Evolutionary conservation across 53 echinoderm and acorn worm species (phyloP), one percentile per base, ranked within the genome.

Genomic region (Paracentrotus lividus): DNA sequence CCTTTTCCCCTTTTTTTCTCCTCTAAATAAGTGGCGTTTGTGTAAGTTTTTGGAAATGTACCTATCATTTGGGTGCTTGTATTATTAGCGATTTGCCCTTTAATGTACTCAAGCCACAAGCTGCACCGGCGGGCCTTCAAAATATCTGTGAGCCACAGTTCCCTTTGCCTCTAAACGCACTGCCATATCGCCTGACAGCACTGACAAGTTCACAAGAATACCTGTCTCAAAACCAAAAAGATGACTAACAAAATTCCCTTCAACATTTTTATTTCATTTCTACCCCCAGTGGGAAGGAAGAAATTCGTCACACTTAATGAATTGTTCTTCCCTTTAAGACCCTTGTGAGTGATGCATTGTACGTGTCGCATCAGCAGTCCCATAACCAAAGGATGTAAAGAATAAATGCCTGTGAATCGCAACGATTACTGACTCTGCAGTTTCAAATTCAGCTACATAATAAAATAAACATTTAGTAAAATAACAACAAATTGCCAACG

Each of bases 251-350:
- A 91, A 90, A 91, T 91, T 91, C 91, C 67, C 49, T 68, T 72
- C 72, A 91, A 54, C 72, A 91, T 75, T 72, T 69, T 51, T 53
- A 49, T 81, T 81, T 33, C 91, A 91, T 75, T 91, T 21, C 75
- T 49, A 68, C 1, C 49, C 54, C 40, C 21, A 24, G 42, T 21
- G 58, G 92, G 92, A 92, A 92, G 92, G 92, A 92, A 92, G 92
- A 92, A 40, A 92, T 92, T 92, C 92, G 92, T 92, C 92, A 92
- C 92, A 78, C 81, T 29, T 43, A 92, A 92, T 92, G 60, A 78
- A 89, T 59, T 89, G 65, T 42, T 64, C 44, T 89, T 89, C 89
- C 89, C 89, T 59, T 61, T 87, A 87, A 56, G 87, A 56, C 58
- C 58, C 87, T n/a, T 54, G 87, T 87, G 54, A 56, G 87, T 54